Conservation (phyloP, 2,888 invertebrate species). For the Phaonia tiefii region DNA sequence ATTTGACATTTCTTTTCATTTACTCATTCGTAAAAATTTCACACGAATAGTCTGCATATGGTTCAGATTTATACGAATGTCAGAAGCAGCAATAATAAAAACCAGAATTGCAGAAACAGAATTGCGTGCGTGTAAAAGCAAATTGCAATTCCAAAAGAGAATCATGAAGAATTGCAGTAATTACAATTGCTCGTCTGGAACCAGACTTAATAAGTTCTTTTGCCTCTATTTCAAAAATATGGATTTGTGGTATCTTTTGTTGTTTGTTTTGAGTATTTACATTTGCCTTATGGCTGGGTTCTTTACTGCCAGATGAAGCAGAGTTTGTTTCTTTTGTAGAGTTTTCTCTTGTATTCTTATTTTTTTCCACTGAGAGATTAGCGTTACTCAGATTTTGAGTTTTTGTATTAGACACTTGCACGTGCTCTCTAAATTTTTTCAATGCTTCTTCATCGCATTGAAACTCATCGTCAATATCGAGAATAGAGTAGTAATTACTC, state of each 20-base stretch:
- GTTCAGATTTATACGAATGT: too few species aligned
- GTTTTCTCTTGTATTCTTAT: neutral
- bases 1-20: too few species aligned
- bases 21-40: too few species aligned
- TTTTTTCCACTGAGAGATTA: neutral
- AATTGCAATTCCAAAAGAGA: too few species aligned
- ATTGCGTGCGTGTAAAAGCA: too few species aligned
- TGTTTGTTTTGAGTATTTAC: neutral
- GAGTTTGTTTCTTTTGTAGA: neutral
- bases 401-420: neutral
- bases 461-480: too few species aligned
- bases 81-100: too few species aligned
- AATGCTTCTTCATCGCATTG: neutral
- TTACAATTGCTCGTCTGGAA: too few species aligned
- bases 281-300: neutral
- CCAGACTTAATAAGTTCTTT: neutral
- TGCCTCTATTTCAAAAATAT: neutral
- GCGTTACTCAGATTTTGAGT: neutral
- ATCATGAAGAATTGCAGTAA: too few species aligned
- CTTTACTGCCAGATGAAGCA: neutral
- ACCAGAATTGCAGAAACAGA: too few species aligned
- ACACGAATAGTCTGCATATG: too few species aligned
- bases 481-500: too few species aligned
- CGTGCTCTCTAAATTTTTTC: neutral
- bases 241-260: neutral